A percentile compares a stretch with the other conserved stretches of the same genome.
These are phyloP conservation scores for Drosophila burlai DNA, from an alignment of 1,140 invertebrate species.

Conservation along the genomic window DNA sequence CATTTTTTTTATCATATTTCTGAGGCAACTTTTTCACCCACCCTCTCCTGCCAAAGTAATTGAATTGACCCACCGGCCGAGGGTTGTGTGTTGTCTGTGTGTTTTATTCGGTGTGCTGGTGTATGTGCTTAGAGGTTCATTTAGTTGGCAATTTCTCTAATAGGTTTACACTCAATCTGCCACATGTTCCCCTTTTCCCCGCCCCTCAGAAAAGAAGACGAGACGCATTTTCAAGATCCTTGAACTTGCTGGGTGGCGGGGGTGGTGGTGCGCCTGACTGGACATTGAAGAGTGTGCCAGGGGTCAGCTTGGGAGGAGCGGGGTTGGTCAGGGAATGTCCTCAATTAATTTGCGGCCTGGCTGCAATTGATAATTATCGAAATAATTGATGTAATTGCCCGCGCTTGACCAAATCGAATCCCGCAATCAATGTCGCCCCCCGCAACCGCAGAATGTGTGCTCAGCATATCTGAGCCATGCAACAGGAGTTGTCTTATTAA, in stretches of 20 bases:
- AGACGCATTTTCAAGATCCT: slow-evolving; percentile 9
- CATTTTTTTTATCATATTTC: background rate
- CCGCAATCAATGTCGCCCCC: slow-evolving; percentile 38
- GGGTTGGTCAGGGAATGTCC: background rate
- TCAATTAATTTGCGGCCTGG: slow-evolving; percentile 39
- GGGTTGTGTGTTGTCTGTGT: slow-evolving; percentile 17
- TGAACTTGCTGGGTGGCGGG: background rate
- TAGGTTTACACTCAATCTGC: slow-evolving; percentile 81
- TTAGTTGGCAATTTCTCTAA: slow-evolving; percentile 80
- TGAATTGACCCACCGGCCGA: slow-evolving; percentile 67
- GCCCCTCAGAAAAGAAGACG: slow-evolving; percentile 14
- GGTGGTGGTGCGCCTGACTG: background rate
- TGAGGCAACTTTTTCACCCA: background rate
- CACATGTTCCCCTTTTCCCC: slow-evolving; percentile 1
- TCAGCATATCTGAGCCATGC: slow-evolving; percentile 25
- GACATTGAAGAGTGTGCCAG: background rate
- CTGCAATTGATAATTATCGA: slow-evolving; percentile 53
- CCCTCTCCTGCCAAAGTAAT: slow-evolving; percentile 54
- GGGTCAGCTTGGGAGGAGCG: background rate
- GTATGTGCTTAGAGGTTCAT: slow-evolving; percentile 59
- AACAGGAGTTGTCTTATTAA: slow-evolving; percentile 44
- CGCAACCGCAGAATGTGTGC: slow-evolving; percentile 22
- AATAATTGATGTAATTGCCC: slow-evolving; percentile 52
- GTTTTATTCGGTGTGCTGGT: slow-evolving; percentile 14
- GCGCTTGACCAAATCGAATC: slow-evolving; percentile 51